Evolutionary conservation across 1,140 invertebrate genomes (phyloP).

Genomic region (Diuraphis noxia): DNA sequence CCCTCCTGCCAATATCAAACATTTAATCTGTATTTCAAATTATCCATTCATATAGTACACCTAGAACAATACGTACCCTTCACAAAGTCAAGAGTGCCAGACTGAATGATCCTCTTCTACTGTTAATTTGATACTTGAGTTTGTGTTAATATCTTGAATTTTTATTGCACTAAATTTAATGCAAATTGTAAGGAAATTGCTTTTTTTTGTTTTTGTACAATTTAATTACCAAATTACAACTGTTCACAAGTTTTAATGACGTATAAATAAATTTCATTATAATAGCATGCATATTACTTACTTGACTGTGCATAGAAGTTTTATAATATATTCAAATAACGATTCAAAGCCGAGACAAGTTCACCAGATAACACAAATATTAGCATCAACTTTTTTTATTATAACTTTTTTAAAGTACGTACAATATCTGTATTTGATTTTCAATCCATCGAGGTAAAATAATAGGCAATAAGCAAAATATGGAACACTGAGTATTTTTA

Average conservation of each 20-base stretch:
- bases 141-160: neutral
- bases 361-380: neutral
- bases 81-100: neutral
- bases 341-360: neutral
- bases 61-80: neutral
- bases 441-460: neutral
- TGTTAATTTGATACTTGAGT: neutral
- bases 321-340: neutral
- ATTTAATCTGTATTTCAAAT: conserved; percentile 2
- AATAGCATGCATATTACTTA: neutral
- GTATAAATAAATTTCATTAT: no score
- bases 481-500: neutral
- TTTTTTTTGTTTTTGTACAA: neutral
- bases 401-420: neutral
- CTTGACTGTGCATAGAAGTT: neutral
- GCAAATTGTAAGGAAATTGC: neutral
- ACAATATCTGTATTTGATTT: neutral
- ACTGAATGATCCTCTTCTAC: neutral
- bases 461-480: no score
- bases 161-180: neutral
- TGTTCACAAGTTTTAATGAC: no score
- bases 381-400: neutral
- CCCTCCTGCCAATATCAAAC: neutral
- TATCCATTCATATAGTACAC: neutral
- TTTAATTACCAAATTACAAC: neutral